phyloP scores from a whole-genome alignment of 2,113 vertebrate species.

The Indri indri region DNA sequence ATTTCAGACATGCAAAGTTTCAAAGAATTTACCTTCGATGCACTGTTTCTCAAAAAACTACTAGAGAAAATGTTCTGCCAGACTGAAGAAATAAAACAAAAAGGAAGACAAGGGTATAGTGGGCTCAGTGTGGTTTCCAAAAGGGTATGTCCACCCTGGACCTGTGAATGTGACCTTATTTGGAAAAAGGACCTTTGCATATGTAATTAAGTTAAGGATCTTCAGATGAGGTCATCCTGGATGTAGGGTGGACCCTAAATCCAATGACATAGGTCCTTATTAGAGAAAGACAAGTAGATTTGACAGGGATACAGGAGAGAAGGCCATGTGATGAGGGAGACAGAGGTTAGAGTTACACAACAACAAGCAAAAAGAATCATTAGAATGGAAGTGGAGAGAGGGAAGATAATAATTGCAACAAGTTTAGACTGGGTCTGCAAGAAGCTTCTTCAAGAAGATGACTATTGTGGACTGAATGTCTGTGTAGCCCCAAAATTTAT shows the following conservation, averaged over 20 bases:
- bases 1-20: not conserved
- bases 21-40: not conserved
- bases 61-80: not conserved
- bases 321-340: rapidly evolving
- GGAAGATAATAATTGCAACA: not conserved
- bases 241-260: not conserved
- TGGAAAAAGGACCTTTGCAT: not conserved
- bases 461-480: not conserved
- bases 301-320: not conserved
- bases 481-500: not conserved
- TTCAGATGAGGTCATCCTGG: not conserved
- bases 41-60: not conserved
- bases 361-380: not conserved
- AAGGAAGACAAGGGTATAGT: not conserved
- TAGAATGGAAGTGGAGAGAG: no score
- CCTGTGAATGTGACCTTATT: not conserved
- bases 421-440: not conserved
- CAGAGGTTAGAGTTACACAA: not conserved
- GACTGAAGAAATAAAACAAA: not conserved
- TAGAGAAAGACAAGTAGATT: not conserved
- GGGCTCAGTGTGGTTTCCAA: not conserved
- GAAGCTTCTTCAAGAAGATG: not conserved
- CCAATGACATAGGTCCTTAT: no score
- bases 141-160: not conserved
- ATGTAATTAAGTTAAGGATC: not conserved